phyloP scores from a whole-genome alignment of 2,113 vertebrate species.

The Myxocyprinus asiaticus region DNA sequence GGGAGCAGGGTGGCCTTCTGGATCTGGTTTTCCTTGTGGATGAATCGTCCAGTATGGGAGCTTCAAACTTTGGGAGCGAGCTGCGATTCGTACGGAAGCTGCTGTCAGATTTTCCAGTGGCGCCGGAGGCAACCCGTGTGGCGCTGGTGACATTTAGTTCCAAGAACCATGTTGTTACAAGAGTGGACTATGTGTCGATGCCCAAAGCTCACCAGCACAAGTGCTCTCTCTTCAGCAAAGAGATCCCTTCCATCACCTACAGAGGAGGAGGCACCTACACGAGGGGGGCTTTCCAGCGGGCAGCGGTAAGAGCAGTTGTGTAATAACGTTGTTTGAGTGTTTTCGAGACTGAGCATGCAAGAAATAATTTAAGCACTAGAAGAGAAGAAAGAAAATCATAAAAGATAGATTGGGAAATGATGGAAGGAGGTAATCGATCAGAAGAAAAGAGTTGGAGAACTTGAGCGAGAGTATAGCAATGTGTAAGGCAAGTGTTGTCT shows the following conservation, averaged over 20 bases:
- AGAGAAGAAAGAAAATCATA: not conserved
- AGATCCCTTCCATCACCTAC: constrained; percentile 94
- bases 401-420: not conserved
- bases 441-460: too few relatives aligned
- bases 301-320: constrained; percentile 82
- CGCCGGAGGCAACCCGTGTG: constrained; percentile 89
- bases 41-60: constrained; percentile 94
- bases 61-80: constrained; percentile 91
- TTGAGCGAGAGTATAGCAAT: too few relatives aligned
- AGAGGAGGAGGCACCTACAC: constrained; percentile 96
- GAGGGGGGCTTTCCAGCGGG: constrained; percentile 95
- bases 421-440: not conserved
- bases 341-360: not conserved
- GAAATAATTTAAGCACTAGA: not conserved
- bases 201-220: constrained; percentile 91
- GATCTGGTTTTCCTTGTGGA: constrained; percentile 97
- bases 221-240: constrained; percentile 90
- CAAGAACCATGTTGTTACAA: constrained; percentile 90
- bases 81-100: constrained; percentile 94
- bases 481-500: not conserved
- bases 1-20: constrained; percentile 82
- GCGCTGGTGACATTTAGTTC: constrained; percentile 95
- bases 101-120: constrained; percentile 95
- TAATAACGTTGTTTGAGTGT: constrained; percentile 1
- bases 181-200: constrained; percentile 91